Evolutionary conservation across 2,113 vertebrate species (phyloP), one percentile per base, ranked within the genome.

Genomic region (Phocoena sinus): DNA sequence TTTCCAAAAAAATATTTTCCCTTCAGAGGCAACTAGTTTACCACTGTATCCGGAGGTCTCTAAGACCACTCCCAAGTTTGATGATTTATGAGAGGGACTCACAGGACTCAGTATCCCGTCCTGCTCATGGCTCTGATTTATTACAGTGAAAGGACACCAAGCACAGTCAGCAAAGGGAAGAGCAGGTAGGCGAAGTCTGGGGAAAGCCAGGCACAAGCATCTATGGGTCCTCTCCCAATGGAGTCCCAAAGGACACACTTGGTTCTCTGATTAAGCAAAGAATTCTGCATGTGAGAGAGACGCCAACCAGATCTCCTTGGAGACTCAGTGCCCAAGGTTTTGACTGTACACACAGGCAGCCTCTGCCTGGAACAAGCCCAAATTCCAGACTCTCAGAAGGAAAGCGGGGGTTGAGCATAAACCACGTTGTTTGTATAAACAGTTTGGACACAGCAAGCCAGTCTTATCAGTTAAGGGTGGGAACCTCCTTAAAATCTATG

Each of bases 341-440:
- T 90, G 31, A n/a, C 1, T 17, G 67, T 58, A 56, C 60, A 31
- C 14, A 3, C 13, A 47, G 33, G 53, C n/a, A 56, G 33, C 28
- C 85, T 91, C 65, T 53, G 6, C 28, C n/a, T 82, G 71, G 82
- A 92, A 82, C 25, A 15, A 4, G 20, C 2, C 6, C 73, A 70
- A n/a, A 94, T 20, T 56, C 33, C 18, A 73, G 95, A 5, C n/a
- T 87, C 83, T 28, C n/a, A 56, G 79, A 36, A 95, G 14, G 90
- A 97, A 94, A 94, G 73, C 53, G 86, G 88, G 79, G 81, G 91
- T 74, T 92, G 31, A 11, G 44, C 38, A 81, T 53, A 23, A 56
- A 79, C 71, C 92, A 71, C 5, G 18, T 31, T 65, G 68, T 82
- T 85, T 95, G 79, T 23, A 82, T 60, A 74, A 82, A 58, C 63